Evolutionary conservation across 2,888 invertebrate genomes (phyloP), one percentile per base, ranked within the genome.

Genomic region (Altica lythri): DNA sequence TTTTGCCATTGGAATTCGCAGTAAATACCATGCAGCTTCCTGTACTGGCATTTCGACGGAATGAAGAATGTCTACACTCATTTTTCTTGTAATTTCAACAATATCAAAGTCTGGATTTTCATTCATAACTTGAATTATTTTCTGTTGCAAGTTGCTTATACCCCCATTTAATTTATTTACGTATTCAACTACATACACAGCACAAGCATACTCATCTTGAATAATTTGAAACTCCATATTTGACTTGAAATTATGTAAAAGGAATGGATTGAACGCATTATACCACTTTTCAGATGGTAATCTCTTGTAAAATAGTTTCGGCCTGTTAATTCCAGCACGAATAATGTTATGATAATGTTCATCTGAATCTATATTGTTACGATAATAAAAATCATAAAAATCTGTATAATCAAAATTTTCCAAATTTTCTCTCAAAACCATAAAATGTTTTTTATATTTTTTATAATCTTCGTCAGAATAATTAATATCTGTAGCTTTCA

Each of bases 1-100:
- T 60, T 72, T 64, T 12, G 70, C 71, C 77, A 78, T 78, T 6
- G 75, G 74, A 55, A 75, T 66, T 22, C 76, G 62, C 35, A 79
- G 55, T 1, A 78, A 55, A 68, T 70, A 77, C 76, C 76, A 78
- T 45, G 77, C 77, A 35, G 35, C 35, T 35, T 35, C 35, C 8
- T 35, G 35, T 16, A 6, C 16, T 13, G 35, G n/a, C 35, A 35
- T 35, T 16, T 4, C 35, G 8, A 35, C 35, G 16, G 40, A 77
- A 75, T 67, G 77, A 75, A 27, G 30, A 9, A 45, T 10, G 12
- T 45, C 13, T 16, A 45, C 9, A 45, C 45, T 32, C 72, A 55
- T 61, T 64, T 68, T 54, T 57, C 63, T 45, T 14, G 37, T 37
- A 4, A 37, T 32, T 8, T 25, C 35, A 3, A 68, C 55, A 6